Percentiles rank a stretch among this genome's conserved stretches.
Conservation (phyloP, 2,888 invertebrate genomes). For the Scaptomyza polygonia region DNA sequence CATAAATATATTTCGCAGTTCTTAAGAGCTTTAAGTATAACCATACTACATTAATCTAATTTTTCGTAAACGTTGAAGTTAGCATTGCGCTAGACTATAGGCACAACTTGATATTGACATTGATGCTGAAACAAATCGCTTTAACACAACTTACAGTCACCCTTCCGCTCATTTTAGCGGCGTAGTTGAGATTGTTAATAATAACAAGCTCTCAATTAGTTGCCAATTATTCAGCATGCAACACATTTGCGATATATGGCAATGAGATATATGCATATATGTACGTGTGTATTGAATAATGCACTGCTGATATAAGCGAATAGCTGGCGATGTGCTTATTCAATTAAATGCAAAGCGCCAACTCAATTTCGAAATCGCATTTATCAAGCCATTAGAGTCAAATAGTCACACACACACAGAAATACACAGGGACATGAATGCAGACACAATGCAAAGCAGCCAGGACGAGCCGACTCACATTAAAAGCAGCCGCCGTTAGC, state of each 20-base stretch:
- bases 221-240: constrained; percentile 55
- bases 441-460: constrained; percentile 23
- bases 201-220: constrained; percentile 65
- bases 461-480: constrained; percentile 54
- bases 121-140: constrained; percentile 1
- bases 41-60: no score
- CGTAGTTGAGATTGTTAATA: constrained; percentile 21
- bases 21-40: no score
- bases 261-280: constrained; percentile 16
- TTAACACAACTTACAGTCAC: no score
- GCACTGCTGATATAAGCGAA: constrained; percentile 42
- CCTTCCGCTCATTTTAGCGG: background rate
- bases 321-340: constrained; percentile 72
- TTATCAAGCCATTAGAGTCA: constrained; percentile 83
- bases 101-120: background rate
- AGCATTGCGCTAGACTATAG: background rate
- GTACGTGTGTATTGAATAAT: constrained; percentile 1
- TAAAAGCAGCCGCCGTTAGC: constrained; percentile 71
- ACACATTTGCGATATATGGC: constrained; percentile 4
- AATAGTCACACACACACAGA: constrained; percentile 60
- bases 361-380: constrained; percentile 80
- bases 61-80: background rate
- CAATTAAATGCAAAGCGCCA: constrained; percentile 75
- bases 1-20: no score
- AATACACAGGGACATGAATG: background rate